phyloP scores from a whole-genome alignment of 2,888 invertebrate species.

The Cephus spinipes region DNA sequence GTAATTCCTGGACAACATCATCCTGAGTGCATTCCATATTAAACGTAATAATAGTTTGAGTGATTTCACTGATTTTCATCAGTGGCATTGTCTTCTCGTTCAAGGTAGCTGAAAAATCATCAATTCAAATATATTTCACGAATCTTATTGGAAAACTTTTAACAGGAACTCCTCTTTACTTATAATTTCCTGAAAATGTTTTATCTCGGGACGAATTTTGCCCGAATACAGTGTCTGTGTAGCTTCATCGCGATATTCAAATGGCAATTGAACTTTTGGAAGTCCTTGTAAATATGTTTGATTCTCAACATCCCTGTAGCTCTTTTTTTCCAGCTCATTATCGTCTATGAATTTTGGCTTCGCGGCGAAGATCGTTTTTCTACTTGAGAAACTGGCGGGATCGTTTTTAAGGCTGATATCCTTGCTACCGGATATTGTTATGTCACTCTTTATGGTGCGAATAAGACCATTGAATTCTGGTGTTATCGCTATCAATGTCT shows the following conservation, averaged over 20 bases:
- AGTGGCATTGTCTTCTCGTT: conserved; percentile 37
- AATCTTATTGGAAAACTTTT: neutral
- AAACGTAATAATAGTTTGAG: conserved; percentile 35
- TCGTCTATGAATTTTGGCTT: conserved; percentile 32
- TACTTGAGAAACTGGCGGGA: conserved; percentile 31
- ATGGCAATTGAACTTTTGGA: conserved; percentile 37
- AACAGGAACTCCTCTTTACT: conserved; percentile 23
- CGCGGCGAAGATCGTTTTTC: conserved; percentile 28
- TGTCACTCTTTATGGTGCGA: conserved; percentile 35
- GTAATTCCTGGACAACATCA: conserved; percentile 10
- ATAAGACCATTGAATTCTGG: conserved; percentile 44
- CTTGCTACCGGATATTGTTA: conserved; percentile 32
- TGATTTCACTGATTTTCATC: conserved; percentile 27
- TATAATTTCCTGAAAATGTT: conserved; percentile 36
- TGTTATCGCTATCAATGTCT: conserved; percentile 46
- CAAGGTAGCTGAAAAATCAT: conserved; percentile 26
- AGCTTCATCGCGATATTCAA: conserved; percentile 36
- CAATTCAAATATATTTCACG: neutral
- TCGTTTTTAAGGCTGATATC: conserved; percentile 29
- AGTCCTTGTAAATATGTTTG: conserved; percentile 48
- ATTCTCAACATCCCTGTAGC: conserved; percentile 28
- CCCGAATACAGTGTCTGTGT: conserved; percentile 50
- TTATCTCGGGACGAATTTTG: conserved; percentile 26
- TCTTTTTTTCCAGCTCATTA: conserved; percentile 24
- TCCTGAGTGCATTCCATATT: conserved; percentile 3